Evolutionary conservation across 2,888 invertebrate species (phyloP).

Genomic region (Agriopis leucophaearia): DNA sequence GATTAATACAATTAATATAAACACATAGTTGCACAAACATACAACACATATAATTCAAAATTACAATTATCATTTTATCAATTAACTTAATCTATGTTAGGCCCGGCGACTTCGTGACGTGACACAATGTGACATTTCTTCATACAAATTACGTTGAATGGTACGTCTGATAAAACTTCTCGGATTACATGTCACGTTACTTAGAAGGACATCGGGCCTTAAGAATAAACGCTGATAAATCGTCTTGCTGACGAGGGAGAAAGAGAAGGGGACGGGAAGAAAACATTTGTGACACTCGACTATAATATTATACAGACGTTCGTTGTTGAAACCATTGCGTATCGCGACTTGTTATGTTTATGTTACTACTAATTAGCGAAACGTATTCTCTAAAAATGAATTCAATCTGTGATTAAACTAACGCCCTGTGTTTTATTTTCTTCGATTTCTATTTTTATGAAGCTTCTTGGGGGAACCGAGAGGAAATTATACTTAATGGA

Average conservation of each 20-base stretch:
- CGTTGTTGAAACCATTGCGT: conserved; percentile 39
- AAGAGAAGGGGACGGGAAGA: not conserved
- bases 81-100: conserved; percentile 31
- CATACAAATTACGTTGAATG: not conserved
- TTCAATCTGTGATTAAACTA: conserved; percentile 38
- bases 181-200: not conserved
- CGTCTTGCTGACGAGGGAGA: conserved; percentile 9
- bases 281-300: conserved; percentile 9
- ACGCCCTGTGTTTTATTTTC: conserved; percentile 40
- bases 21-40: conserved; percentile 31
- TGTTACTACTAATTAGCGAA: conserved; percentile 20
- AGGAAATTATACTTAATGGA: conserved; percentile 9
- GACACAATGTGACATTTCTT: not conserved
- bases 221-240: conserved; percentile 1
- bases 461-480: conserved; percentile 9
- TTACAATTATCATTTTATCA: conserved; percentile 22
- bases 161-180: not conserved
- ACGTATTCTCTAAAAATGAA: conserved; percentile 37
- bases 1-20: conserved; percentile 27
- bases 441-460: conserved; percentile 26
- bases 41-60: conserved; percentile 32
- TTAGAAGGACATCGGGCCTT: conserved; percentile 10
- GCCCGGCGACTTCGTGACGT: conserved; percentile 7
- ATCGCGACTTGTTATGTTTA: conserved; percentile 13
- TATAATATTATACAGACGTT: conserved; percentile 31